phyloP scores from a whole-genome alignment of 1,140 invertebrate species.

The Galendromus occidentalis region DNA sequence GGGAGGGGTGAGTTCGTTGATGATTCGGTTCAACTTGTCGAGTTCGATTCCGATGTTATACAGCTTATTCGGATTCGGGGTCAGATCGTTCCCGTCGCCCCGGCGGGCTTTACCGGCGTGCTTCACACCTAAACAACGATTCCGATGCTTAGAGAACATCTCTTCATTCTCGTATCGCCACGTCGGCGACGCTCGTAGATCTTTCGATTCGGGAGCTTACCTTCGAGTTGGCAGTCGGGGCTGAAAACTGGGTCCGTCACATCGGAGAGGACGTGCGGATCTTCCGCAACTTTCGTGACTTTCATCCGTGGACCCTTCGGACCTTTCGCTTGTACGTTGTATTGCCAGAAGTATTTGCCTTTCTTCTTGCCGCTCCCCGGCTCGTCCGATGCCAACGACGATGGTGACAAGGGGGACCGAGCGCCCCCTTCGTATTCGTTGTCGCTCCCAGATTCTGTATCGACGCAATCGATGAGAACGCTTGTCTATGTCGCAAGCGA shows the following conservation, averaged over 20 bases:
- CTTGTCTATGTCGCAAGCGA: conserved; percentile 16
- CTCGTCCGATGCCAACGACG: conserved; percentile 16
- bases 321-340: conserved; percentile 83
- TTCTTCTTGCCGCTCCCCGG: conserved; percentile 35
- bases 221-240: conserved; percentile 61
- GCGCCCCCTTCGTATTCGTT: conserved; percentile 41
- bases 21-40: conserved; percentile 69
- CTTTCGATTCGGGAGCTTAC: conserved; percentile 28
- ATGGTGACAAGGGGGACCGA: conserved; percentile 6
- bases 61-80: conserved; percentile 78
- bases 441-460: conserved; percentile 39
- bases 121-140: conserved; percentile 17
- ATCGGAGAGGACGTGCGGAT: conserved; percentile 76
- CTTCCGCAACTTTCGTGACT: conserved; percentile 41
- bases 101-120: conserved; percentile 75
- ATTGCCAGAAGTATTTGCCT: conserved; percentile 90
- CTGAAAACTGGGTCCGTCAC: conserved; percentile 82
- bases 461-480: conserved; percentile 7
- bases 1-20: conserved; percentile 86
- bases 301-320: conserved; percentile 12
- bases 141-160: not conserved
- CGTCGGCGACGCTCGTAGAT: too few relatives aligned
- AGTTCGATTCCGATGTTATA: conserved; percentile 74
- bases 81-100: conserved; percentile 91
- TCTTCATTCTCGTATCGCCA: not conserved